Evolutionary conservation across 1,140 invertebrate species (phyloP).

Genomic region (Centruroides vittatus): DNA sequence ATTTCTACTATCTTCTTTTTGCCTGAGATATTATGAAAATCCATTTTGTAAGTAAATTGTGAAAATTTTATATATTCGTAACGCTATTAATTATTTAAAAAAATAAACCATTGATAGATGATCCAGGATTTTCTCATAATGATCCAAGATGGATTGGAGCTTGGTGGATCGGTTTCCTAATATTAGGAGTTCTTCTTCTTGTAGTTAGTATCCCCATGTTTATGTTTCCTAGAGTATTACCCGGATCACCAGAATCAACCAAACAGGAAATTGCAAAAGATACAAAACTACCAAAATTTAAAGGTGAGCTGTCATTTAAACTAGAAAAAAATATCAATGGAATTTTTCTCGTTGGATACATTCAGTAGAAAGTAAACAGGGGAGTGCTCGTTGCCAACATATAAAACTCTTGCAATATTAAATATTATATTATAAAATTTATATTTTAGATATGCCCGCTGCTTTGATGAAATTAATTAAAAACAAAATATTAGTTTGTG

Average conservation of each 20-base stretch:
- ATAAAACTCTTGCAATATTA: too few species aligned
- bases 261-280: constrained; percentile 3
- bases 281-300: constrained; percentile 7
- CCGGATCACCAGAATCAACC: not conserved
- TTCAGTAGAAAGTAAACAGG: too few species aligned
- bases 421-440: too few species aligned
- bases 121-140: constrained; percentile 20
- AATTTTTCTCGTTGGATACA: too few species aligned
- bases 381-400: too few species aligned
- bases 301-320: not conserved
- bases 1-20: constrained; percentile 19
- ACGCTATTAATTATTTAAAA: too few species aligned
- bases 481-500: constrained; percentile 50
- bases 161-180: constrained; percentile 40
- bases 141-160: constrained; percentile 33
- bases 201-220: constrained; percentile 17
- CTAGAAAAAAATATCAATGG: too few species aligned
- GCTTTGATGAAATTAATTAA: constrained; percentile 45
- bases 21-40: constrained; percentile 20
- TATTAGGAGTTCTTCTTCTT: constrained; percentile 16
- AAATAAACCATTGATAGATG: constrained; percentile 9
- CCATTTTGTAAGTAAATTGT: constrained; percentile 16
- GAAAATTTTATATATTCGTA: not conserved
- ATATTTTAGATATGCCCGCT: constrained; percentile 23
- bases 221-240: constrained; percentile 17